Evolutionary conservation across 2,888 invertebrate genomes (phyloP), one percentile per base, ranked within the genome.

Genomic region (Pantelozetes paolii): DNA sequence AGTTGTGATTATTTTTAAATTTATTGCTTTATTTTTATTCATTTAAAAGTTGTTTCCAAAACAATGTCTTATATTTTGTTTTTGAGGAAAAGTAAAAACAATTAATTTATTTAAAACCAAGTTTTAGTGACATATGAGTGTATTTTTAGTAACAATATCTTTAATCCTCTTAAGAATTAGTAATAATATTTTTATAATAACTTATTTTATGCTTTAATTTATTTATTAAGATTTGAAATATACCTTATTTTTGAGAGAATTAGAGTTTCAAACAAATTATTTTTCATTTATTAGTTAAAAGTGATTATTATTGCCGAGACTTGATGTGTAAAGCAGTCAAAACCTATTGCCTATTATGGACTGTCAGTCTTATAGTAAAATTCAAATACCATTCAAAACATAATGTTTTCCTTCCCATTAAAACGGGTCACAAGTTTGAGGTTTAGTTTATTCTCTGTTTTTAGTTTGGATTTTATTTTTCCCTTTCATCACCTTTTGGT

Each of bases 361-460:
- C 28, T 59, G 9, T 59, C 5, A 13, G 13, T 20, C n/a, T 6
- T 50, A 50, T 50, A 20, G 50, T 20, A 50, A 50, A 50, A 30
- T 28, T n/a, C 50, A 50, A 30, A 59, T 9, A 13, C 6, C 20
- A 15, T 59, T 30, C 59, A 18, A 15, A 28, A 28, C n/a, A 30
- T 59, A 59, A 18, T 59, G 30, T 59, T 59, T 59, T 59, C 59
- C 59, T 59, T 59, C 59, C 59, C 59, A 30, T 59, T 59, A 30
- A 59, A 59, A 59, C 59, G 59, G 59, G 59, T 59, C 59, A 59
- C n/a, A 59, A 59, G 59, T 59, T 50, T 59, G 59, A 59, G 59
- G n/a, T 59, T 59, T 23, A 59, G 23, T 59, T 6, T 45, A 6
- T 50, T 50, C 50, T 8, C 6, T 50, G 59, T 30, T 28, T 59